Conservation (phyloP, 2,797 vertebrate species). For the Sebastes kiyomatsui region DNA sequence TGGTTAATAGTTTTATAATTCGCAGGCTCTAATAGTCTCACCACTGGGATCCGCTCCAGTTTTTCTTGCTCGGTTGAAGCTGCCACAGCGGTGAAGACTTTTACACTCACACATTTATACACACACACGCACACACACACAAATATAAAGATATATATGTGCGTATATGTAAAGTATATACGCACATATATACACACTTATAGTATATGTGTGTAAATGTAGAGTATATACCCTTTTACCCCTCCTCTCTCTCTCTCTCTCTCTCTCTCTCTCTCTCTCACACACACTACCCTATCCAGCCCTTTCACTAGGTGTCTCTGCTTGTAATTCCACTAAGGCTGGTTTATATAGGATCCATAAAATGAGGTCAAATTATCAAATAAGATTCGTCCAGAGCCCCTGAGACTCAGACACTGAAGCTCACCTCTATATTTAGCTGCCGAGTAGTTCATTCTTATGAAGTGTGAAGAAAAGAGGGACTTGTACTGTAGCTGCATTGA, state of each 20-base stretch:
- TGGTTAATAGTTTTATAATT: conserved; percentile 99
- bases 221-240: neutral
- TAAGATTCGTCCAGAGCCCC: conserved; percentile 38
- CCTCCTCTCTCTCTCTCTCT: neutral
- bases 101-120: conserved; percentile 25
- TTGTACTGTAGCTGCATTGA: conserved; percentile 11
- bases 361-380: conserved; percentile 76
- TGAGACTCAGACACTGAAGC: conserved; percentile 34
- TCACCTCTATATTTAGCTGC: conserved; percentile 57
- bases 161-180: conserved; percentile 4
- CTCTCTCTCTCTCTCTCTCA: too few relatives aligned
- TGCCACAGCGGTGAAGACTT: conserved; percentile 44
- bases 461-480: conserved; percentile 36
- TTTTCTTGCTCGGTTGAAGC: conserved; percentile 85
- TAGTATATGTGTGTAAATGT: conserved; percentile 1
- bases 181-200: conserved; percentile 2
- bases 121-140: neutral
- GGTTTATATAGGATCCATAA: conserved; percentile 50
- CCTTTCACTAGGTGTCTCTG: conserved; percentile 19
- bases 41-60: conserved; percentile 97
- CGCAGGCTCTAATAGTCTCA: conserved; percentile 94
- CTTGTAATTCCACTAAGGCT: conserved; percentile 53
- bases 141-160: neutral
- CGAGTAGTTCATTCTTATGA: conserved; percentile 31
- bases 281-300: neutral